Conservation (phyloP, 2,888 invertebrate genomes). For the Harpagoxenus sublaevis region DNA sequence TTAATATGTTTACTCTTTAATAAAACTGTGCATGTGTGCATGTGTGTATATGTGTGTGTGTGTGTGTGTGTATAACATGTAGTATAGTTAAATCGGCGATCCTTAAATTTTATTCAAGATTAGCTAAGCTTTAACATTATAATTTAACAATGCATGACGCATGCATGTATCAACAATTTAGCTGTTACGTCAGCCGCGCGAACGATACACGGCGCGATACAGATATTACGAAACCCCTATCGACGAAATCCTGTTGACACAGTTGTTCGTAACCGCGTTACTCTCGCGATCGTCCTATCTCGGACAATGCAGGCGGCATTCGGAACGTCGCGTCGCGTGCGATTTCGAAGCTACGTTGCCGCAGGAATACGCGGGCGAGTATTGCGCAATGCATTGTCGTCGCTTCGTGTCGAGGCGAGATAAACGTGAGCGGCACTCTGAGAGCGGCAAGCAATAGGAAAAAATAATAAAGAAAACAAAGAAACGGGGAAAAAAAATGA, state of each 20-base stretch:
- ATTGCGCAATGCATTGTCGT: constrained; percentile 29
- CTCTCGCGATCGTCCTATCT: constrained; percentile 26
- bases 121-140: neutral
- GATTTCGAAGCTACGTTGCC: constrained; percentile 25
- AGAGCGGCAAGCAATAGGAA: neutral
- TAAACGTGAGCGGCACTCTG: constrained; percentile 11
- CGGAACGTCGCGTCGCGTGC: neutral
- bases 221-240: constrained; percentile 14
- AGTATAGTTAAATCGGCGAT: neutral
- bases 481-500: neutral
- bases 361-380: constrained; percentile 26
- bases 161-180: neutral
- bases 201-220: neutral
- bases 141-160: neutral
- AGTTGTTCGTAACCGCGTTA: constrained; percentile 22
- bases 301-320: constrained; percentile 16
- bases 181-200: neutral
- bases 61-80: neutral
- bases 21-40: neutral
- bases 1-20: neutral
- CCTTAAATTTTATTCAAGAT: neutral
- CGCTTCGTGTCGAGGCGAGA: constrained; percentile 31
- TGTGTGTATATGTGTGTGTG: too few species aligned
- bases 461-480: neutral
- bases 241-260: constrained; percentile 22